Percentiles rank a stretch among this genome's conserved stretches.
Conservation (phyloP, 2,113 vertebrate species). For the Entomyzon cyanotis region DNA sequence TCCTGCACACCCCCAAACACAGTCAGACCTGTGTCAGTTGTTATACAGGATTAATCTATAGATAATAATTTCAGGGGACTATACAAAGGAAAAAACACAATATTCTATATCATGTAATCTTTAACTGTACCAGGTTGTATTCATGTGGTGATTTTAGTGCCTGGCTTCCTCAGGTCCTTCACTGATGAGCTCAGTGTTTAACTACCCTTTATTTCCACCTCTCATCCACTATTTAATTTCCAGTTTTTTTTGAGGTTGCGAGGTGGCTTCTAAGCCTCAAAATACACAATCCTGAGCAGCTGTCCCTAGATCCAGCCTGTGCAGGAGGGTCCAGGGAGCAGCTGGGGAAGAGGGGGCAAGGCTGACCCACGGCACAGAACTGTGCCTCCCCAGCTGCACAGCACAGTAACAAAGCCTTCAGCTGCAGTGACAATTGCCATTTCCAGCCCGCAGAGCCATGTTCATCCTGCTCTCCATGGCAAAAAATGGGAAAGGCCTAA, state of each 20-base stretch:
- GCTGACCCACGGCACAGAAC: constrained; percentile 49
- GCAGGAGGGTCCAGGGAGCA: neutral
- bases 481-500: neutral
- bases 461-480: accelerated
- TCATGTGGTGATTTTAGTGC: neutral
- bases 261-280: neutral
- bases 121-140: neutral
- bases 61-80: neutral
- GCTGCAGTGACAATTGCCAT: neutral
- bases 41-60: neutral
- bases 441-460: accelerated
- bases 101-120: neutral
- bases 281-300: neutral
- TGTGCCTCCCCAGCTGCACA: neutral
- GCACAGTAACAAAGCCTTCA: neutral
- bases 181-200: neutral
- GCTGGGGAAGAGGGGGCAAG: neutral
- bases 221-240: neutral
- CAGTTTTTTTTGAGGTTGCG: neutral
- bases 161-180: neutral
- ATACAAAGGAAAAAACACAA: neutral
- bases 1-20: neutral
- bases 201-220: neutral
- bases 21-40: neutral
- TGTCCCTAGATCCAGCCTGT: neutral